These are phyloP conservation scores for Rhyzopertha dominica DNA, from an alignment of 1,140 invertebrate genomes.

Conservation along the genomic window DNA sequence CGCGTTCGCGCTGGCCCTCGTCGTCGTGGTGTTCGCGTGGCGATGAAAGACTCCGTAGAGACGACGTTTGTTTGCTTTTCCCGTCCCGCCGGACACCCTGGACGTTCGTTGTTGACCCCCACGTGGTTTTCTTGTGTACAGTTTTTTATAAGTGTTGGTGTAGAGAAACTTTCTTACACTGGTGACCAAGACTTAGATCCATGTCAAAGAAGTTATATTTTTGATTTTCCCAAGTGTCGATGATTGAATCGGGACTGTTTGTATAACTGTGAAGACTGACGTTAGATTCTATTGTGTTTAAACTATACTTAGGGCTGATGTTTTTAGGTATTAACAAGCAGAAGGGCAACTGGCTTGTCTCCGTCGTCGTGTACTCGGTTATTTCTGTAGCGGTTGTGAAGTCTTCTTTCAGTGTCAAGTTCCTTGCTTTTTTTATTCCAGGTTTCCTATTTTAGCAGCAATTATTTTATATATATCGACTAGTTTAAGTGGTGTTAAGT, in stretches of 20 bases:
- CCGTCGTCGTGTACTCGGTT: background rate
- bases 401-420: background rate
- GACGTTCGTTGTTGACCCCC: background rate
- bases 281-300: conserved; percentile 44
- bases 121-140: conserved; percentile 36
- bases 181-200: conserved; percentile 2
- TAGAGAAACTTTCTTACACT: conserved; percentile 26
- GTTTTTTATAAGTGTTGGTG: conserved; percentile 37
- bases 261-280: conserved; percentile 45
- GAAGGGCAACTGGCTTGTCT: background rate
- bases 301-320: conserved; percentile 31
- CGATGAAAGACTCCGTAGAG: conserved; percentile 29
- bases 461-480: conserved; percentile 14
- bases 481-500: no score
- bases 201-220: conserved; percentile 36
- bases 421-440: background rate
- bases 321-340: conserved; percentile 3
- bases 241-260: conserved; percentile 34
- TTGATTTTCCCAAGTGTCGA: conserved; percentile 40
- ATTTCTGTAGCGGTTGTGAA: background rate
- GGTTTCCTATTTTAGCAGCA: conserved; percentile 16
- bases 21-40: conserved; percentile 28
- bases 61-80: conserved; percentile 13
- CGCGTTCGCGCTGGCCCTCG: conserved; percentile 26
- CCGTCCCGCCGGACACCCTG: conserved; percentile 2